phyloP scores from a whole-genome alignment of 2,113 vertebrate species.

The Entelurus aequoreus region DNA sequence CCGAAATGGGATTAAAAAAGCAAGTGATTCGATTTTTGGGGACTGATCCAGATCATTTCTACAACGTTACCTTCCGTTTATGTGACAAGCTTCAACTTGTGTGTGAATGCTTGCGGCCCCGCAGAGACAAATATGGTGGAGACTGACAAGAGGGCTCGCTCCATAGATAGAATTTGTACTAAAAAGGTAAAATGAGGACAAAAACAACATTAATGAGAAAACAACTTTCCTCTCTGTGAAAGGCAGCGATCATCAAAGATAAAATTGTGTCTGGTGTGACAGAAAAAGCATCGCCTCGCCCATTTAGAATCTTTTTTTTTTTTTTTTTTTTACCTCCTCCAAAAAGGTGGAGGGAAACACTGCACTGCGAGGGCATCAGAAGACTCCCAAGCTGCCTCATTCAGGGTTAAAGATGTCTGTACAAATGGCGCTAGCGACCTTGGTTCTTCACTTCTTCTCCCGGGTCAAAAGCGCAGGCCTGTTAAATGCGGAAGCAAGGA shows the following conservation, averaged over 20 bases:
- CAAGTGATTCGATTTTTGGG: no score
- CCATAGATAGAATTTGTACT: conserved; percentile 52
- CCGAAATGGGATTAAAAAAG: no score
- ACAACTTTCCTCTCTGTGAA: conserved; percentile 42
- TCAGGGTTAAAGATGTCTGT: conserved; percentile 54
- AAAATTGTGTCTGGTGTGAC: conserved; percentile 31
- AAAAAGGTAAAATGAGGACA: conserved; percentile 72
- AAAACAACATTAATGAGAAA: conserved; percentile 59
- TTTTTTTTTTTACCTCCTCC: conserved; percentile 21
- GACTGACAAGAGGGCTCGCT: no score
- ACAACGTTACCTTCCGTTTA: no score
- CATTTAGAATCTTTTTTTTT: conserved; percentile 20
- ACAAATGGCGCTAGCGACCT: conserved; percentile 31
- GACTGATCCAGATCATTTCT: no score
- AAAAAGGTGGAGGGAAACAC: conserved; percentile 47
- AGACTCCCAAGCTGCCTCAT: conserved; percentile 62
- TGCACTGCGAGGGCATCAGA: conserved; percentile 48
- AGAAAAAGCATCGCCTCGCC: conserved; percentile 20
- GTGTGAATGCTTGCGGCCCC: no score
- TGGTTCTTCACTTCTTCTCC: conserved; percentile 1
- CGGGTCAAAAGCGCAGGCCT: conserved; percentile 31
- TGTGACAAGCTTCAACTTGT: no score
- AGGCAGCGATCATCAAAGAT: conserved; percentile 27
- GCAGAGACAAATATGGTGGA: no score
- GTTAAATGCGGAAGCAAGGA: conserved; percentile 34